Evolutionary conservation across 2,888 invertebrate species (phyloP), one percentile per base, ranked within the genome.

Genomic region (Mythimna ferrago): DNA sequence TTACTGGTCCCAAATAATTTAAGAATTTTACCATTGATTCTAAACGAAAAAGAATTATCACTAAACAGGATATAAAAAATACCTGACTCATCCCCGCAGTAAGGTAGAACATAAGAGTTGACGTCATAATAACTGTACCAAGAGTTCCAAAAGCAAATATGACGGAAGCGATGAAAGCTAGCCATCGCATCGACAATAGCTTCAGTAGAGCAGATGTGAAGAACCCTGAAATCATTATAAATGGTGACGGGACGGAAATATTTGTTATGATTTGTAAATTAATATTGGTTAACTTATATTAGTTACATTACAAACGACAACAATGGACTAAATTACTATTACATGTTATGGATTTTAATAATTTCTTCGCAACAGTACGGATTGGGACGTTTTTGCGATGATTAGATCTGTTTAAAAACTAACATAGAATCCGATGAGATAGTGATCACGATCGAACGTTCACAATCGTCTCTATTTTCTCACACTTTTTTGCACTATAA

Each of bases 51-150:
- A 48, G 5, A 14, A 44, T 44, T 44, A 48, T 48, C 44, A 48
- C 16, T 16, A 14, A 48, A 48, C 44, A 14, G 19, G 2, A 48
- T 6, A 16, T 19, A n/a, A 51, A n/a, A 19, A 19, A 21, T 80
- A 81, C 94, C 90, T 92, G 92, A 11, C 92, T 66, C 2, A 93
- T 2, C 62, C 91, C 93, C 73, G 89, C 88, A 44, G 76, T 90
- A 7, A 94, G 44, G 51, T 89, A 88, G 38, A 94, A 92, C 14
- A 84, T 66, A 0, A 84, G 1, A 4, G 76, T 72, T 3, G 92
- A 88, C 1, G 88, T 89, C 2, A 87, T 86, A 56, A 93, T 92
- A 0, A 89, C 84, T 0, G 86, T 85, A 1, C 89, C 84, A 0
- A 93, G 65, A 0, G 81, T 61, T 0, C 93, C 93, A 0, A 76